Conservation (phyloP, 2,888 invertebrate genomes). For the Elaeidobius kamerunicus region DNA sequence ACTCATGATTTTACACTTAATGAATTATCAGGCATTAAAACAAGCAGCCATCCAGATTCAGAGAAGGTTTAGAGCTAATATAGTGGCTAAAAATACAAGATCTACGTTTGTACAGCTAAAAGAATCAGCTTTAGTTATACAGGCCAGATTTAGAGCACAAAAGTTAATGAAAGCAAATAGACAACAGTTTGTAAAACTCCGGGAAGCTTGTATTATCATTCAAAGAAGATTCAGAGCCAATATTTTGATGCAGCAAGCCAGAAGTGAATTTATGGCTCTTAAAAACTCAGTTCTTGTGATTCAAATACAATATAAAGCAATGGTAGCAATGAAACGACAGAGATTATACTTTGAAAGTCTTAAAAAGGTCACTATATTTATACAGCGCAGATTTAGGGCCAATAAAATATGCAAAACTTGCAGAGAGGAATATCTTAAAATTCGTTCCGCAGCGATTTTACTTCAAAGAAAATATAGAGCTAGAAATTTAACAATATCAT, state of each 20-base stretch:
- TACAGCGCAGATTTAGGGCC: constrained; percentile 54
- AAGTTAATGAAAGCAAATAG: constrained; percentile 41
- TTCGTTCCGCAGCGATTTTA: constrained; percentile 42
- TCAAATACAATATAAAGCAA: constrained; percentile 41
- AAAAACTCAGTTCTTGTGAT: constrained; percentile 36
- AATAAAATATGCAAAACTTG: constrained; percentile 40
- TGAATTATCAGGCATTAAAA: constrained; percentile 25
- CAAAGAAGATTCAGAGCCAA: constrained; percentile 52
- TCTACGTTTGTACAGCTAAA: constrained; percentile 32
- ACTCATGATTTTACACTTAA: constrained; percentile 30
- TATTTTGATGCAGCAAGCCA: constrained; percentile 16
- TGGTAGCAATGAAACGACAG: constrained; percentile 17
- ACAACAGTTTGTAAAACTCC: constrained; percentile 42
- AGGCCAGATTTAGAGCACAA: constrained; percentile 43
- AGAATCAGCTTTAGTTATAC: constrained; percentile 36
- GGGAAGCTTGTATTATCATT: constrained; percentile 45
- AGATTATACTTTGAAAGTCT: constrained; percentile 12
- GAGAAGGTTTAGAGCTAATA: constrained; percentile 39
- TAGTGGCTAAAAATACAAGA: constrained; percentile 28
- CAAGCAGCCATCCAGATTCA: constrained; percentile 28
- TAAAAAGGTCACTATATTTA: constrained; percentile 36
- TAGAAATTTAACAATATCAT: constrained; percentile 1
- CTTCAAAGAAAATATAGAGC: constrained; percentile 45
- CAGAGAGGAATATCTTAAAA: constrained; percentile 45
- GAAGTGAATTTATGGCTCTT: constrained; percentile 29